Conservation (phyloP, 1,140 invertebrate species). For the Aleiodes sp. region DNA sequence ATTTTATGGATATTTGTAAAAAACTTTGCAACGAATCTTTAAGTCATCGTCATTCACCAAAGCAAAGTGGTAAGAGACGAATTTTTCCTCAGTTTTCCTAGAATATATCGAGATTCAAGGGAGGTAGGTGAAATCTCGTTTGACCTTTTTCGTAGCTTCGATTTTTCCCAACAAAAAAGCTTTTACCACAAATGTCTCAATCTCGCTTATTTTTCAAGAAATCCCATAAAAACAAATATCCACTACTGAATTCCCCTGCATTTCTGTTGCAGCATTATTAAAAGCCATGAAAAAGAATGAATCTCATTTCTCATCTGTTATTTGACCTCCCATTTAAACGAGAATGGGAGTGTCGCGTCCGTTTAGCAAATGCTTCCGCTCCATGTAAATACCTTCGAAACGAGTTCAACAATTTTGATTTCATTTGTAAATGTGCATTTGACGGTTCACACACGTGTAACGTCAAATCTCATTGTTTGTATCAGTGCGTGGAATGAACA, state of each 20-base stretch:
- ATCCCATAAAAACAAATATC: too few species aligned
- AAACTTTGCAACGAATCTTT: too few species aligned
- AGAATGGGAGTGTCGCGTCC: constrained; percentile 23
- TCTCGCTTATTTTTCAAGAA: too few species aligned
- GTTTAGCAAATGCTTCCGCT: constrained; percentile 28
- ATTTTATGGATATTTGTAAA: too few species aligned
- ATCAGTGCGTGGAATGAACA: neutral
- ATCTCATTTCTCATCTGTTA: constrained; percentile 11
- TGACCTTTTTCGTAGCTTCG: too few species aligned
- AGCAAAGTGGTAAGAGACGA: too few species aligned
- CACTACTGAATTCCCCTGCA: neutral
- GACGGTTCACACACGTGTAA: neutral
- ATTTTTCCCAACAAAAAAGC: too few species aligned
- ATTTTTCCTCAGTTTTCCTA: too few species aligned
- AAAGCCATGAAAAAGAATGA: neutral
- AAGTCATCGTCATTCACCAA: too few species aligned
- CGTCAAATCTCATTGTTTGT: constrained; percentile 12
- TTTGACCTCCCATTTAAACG: constrained; percentile 12
- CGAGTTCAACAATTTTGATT: constrained; percentile 11
- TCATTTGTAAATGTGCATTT: constrained; percentile 30
- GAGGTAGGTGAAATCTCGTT: too few species aligned
- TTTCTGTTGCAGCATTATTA: neutral
- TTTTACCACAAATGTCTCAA: too few species aligned
- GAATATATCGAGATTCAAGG: too few species aligned
- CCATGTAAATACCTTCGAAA: constrained; percentile 20